A percentile compares a stretch with the other conserved stretches of the same genome.
These are phyloP conservation scores for Nixonia krombeini DNA, from an alignment of 1,140 invertebrate species.

Conservation along the genomic window DNA sequence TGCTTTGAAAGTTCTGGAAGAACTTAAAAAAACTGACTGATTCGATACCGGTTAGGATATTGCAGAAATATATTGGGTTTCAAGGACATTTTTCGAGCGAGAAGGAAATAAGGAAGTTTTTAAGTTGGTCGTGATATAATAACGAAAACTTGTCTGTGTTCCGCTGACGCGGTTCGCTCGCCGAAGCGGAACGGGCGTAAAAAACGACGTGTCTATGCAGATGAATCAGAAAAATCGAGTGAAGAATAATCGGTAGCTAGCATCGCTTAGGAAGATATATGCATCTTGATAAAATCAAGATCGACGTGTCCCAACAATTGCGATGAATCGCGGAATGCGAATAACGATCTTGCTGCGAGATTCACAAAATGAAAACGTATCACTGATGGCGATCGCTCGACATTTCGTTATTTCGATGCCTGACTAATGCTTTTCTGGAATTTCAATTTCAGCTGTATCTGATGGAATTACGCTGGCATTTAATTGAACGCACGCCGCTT, in stretches of 20 bases:
- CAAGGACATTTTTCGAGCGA: too few species aligned
- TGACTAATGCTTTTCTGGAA: conserved; percentile 51
- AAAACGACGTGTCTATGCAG: conserved; percentile 30
- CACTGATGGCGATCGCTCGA: conserved; percentile 41
- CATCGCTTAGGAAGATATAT: conserved; percentile 48
- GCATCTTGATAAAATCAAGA: conserved; percentile 45
- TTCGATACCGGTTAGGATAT: too few species aligned
- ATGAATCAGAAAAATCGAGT: conserved; percentile 37
- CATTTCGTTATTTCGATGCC: conserved; percentile 42
- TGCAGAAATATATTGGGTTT: too few species aligned
- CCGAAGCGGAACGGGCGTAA: conserved; percentile 18
- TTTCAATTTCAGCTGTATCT: conserved; percentile 48
- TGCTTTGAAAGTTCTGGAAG: too few species aligned
- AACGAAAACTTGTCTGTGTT: too few species aligned
- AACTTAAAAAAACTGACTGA: too few species aligned
- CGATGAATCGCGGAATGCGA: conserved; percentile 45
- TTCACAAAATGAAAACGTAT: conserved; percentile 46
- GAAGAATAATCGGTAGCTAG: conserved; percentile 36
- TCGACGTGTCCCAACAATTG: conserved; percentile 42
- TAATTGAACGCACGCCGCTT: conserved; percentile 26
- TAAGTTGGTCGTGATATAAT: too few species aligned
- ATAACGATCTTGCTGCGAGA: conserved; percentile 45
- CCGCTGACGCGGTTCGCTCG: too few species aligned
- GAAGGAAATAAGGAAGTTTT: too few species aligned
- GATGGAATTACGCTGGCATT: conserved; percentile 41